A percentile compares a stretch with the other conserved stretches of the same genome.
phyloP scores from a whole-genome alignment of 1,140 invertebrate genomes.

The Bombus pyrosoma region DNA sequence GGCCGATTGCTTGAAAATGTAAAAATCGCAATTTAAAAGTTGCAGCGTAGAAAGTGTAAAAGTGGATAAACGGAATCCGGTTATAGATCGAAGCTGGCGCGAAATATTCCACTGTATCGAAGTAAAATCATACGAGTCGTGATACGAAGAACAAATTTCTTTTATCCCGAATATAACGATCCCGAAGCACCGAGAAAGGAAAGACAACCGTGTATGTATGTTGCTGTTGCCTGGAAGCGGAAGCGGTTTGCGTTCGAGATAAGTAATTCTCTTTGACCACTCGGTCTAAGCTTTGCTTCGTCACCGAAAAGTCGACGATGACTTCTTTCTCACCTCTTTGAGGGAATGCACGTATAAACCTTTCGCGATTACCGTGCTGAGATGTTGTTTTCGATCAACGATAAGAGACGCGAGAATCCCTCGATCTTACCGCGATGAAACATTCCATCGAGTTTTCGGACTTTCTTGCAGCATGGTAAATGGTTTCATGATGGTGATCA shows the following conservation, averaged over 20 bases:
- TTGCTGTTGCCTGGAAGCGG: neutral
- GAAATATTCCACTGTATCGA: neutral
- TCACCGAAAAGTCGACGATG: too few species aligned
- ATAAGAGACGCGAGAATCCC: neutral
- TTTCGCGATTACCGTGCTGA: neutral
- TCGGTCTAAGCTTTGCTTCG: neutral
- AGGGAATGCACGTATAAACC: neutral
- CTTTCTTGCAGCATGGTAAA: too few species aligned
- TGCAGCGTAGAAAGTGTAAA: neutral
- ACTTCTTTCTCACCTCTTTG: neutral
- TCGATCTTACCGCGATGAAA: neutral
- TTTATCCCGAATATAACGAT: neutral
- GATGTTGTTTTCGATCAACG: neutral
- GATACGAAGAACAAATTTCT: neutral
- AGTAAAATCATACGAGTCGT: neutral
- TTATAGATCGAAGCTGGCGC: neutral
- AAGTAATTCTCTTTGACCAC: slow-evolving; percentile 6
- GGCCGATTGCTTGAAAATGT: neutral
- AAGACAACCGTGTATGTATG: slow-evolving; percentile 1
- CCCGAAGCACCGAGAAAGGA: neutral
- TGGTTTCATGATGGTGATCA: accelerated
- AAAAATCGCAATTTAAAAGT: neutral
- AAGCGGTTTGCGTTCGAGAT: slow-evolving; percentile 28
- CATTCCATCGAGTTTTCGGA: too few species aligned
- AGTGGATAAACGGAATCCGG: neutral